Evolutionary conservation across 2,888 invertebrate genomes (phyloP), one percentile per base, ranked within the genome.

Genomic region (Drosophila melanocephala): DNA sequence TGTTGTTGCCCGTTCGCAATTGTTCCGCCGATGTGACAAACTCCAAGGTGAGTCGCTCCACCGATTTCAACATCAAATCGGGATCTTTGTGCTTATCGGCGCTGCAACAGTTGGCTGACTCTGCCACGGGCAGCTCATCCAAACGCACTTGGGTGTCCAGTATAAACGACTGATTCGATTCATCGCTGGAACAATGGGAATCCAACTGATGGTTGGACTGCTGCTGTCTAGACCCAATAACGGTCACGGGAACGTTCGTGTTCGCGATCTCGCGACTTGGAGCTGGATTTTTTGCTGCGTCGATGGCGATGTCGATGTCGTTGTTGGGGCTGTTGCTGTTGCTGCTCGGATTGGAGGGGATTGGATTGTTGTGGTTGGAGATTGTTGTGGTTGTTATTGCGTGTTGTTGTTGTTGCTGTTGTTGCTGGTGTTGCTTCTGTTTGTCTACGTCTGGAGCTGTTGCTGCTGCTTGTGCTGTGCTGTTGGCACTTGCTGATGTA

Each of bases 11-110:
- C 10, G 89, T 94, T 1, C 95, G 94, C 77, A 95, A 93, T 72
- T 95, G 95, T 75, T 95, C 95, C 0, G 95, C 95, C 58, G 96
- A 95, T 1, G 95, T 95, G 1, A 96, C 95, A 53, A 96, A 93
- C 78, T 96, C 95, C 16, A 95, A 95, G 0, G 96, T 96, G 26
- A 96, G 93, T 26, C 96, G 94, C 88, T 96, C 96, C 61, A 96
- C 94, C 0, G 96, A 96, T 73, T 95, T 95, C 1, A 96, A 94
- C 96, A 96, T 96, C 1, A 96, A 94, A 84, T 96, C 96, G 0
- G 96, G 95, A 93, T 96, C 95, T 67, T 94, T 94, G 63, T 95
- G 95, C 47, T 95, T 94, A 55, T 94, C 87, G 0, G 72, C 55
- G 32, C 60, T 57, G 62, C 50, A 65, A 19, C 57, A 65, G 19